A percentile compares a stretch with the other conserved stretches of the same genome.
Evolutionary conservation across 1,140 invertebrate genomes (phyloP).

Genomic region (Drosophila tristis): DNA sequence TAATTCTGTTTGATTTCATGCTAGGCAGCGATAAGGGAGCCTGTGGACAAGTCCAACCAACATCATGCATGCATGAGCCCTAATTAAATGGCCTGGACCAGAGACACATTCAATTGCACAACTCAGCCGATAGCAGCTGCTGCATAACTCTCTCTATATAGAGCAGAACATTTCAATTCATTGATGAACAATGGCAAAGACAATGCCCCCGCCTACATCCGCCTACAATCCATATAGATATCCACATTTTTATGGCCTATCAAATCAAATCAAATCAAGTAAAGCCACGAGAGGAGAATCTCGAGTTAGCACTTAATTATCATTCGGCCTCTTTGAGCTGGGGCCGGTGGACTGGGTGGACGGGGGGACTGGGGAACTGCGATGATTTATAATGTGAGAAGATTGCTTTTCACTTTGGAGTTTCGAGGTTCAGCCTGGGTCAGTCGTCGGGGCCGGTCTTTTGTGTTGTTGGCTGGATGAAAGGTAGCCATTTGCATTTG

Average conservation of each 20-base stretch:
- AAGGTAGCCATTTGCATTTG: conserved; percentile 50
- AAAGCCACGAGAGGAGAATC: conserved; percentile 56
- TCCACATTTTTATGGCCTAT: conserved; percentile 53
- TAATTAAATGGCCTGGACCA: too few relatives aligned
- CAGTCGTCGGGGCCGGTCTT: conserved; percentile 10
- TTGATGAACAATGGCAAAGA: conserved; percentile 25
- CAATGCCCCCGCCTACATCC: conserved; percentile 45
- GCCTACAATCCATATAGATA: conserved; percentile 46
- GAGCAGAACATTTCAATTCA: conserved; percentile 34
- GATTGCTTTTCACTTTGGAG: conserved; percentile 26
- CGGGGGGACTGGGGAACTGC: neutral
- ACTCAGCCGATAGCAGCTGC: conserved; percentile 5
- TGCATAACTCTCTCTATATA: conserved; percentile 21
- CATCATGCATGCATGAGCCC: neutral
- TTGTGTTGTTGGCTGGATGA: conserved; percentile 18
- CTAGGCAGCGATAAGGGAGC: neutral
- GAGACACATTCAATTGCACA: conserved; percentile 14
- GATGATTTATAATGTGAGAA: conserved; percentile 53
- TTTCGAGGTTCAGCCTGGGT: conserved; percentile 47
- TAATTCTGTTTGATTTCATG: too few relatives aligned
- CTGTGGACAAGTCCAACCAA: neutral
- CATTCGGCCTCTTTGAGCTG: conserved; percentile 50
- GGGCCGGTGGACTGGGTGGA: neutral
- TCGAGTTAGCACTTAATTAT: conserved; percentile 64
- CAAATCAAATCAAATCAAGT: conserved; percentile 38